These are phyloP conservation scores for Notothenia coriiceps DNA, from an alignment of 2,113 vertebrate genomes.

Conservation along the genomic window DNA sequence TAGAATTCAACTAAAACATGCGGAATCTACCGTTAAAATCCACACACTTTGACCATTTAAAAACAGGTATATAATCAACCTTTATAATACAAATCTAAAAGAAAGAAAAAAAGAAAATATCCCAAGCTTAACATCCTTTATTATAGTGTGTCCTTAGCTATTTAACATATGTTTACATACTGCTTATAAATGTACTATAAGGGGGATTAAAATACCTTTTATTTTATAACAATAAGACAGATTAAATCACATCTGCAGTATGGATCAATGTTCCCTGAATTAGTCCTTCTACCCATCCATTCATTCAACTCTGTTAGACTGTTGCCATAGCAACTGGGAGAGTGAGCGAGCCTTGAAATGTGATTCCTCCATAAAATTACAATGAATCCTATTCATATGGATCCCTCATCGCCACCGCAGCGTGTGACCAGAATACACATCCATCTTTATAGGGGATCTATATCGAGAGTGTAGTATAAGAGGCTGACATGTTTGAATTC, in stretches of 20 bases:
- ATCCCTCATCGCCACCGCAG: conserved; percentile 35
- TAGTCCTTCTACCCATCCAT: conserved; percentile 38
- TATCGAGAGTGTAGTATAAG: neutral
- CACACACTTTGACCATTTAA: neutral
- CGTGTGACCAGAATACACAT: conserved; percentile 54
- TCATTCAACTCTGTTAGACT: conserved; percentile 65
- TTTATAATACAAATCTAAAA: neutral
- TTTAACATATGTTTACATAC: conserved; percentile 1
- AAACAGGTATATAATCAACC: neutral
- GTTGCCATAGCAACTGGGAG: conserved; percentile 80
- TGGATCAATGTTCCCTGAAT: conserved; percentile 25
- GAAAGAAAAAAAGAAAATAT: neutral
- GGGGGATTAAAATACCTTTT: neutral
- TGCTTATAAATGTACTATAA: conserved; percentile 8
- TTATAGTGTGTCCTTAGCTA: neutral
- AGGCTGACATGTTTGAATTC: conserved; percentile 8
- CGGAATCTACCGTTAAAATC: neutral
- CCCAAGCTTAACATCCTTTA: neutral
- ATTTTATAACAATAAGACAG: neutral
- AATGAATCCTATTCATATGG: conserved; percentile 68
- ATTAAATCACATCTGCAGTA: conserved; percentile 34
- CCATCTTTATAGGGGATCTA: conserved; percentile 20
- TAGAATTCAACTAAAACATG: neutral
- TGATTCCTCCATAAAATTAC: conserved; percentile 61
- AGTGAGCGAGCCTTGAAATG: conserved; percentile 70